Percentiles rank a stretch among this genome's conserved stretches.
Conservation (phyloP, 2,888 invertebrate species). For the Trichacis sp. region DNA sequence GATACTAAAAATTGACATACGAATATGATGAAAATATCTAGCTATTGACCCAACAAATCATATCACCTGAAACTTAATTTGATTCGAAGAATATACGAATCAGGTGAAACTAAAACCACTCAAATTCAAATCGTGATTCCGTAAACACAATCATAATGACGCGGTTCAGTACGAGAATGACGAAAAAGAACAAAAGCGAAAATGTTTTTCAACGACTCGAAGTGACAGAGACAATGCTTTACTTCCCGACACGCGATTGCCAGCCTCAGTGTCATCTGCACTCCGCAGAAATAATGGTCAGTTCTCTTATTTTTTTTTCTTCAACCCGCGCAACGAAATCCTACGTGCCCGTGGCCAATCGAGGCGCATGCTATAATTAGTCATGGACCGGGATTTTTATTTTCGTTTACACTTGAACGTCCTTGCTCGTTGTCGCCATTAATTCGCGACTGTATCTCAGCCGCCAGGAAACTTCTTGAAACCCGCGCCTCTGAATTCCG, state of each 20-base stretch:
- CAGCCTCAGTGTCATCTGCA: constrained; percentile 11
- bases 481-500: constrained; percentile 26
- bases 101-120: too few relatives aligned
- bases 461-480: constrained; percentile 36
- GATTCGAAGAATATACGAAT: too few relatives aligned
- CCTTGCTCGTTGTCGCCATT: constrained; percentile 54
- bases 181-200: background rate
- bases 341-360: constrained; percentile 28
- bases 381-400: constrained; percentile 62
- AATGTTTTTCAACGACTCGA: background rate
- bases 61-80: too few relatives aligned
- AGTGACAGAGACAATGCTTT: constrained; percentile 5
- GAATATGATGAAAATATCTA: too few relatives aligned
- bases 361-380: constrained; percentile 64
- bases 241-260: background rate
- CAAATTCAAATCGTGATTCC: background rate
- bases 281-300: constrained; percentile 21
- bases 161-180: background rate
- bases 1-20: too few relatives aligned
- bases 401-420: constrained; percentile 68
- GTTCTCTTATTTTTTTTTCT: constrained; percentile 6
- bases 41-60: too few relatives aligned
- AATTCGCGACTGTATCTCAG: constrained; percentile 29
- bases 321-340: constrained; percentile 25
- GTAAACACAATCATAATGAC: background rate